Evolutionary conservation across 2,113 vertebrate genomes (phyloP).

Genomic region (Brachyhypopomus occidentalis): DNA sequence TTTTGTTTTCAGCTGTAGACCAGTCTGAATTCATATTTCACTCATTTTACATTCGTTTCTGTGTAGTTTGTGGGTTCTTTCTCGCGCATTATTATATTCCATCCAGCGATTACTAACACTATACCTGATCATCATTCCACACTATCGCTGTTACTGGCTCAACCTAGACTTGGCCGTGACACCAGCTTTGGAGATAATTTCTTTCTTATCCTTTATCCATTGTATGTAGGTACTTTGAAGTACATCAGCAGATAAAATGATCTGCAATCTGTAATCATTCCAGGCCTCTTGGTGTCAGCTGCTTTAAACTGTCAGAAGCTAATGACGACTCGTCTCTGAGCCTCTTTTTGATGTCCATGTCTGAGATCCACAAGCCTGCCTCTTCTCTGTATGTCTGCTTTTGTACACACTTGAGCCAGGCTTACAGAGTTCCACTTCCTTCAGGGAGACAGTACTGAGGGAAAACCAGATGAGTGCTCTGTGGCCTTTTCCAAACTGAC

Average conservation of each 20-base stretch:
- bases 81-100: too few species aligned
- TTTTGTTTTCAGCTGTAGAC: too few species aligned
- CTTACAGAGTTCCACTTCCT: neutral
- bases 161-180: too few species aligned
- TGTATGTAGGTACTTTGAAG: neutral
- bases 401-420: neutral
- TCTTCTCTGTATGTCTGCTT: neutral
- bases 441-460: neutral
- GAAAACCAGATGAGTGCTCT: neutral
- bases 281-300: neutral
- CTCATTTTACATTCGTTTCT: too few species aligned
- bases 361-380: neutral
- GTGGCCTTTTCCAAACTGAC: neutral
- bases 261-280: neutral
- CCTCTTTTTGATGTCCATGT: neutral
- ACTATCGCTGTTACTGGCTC: too few species aligned
- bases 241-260: slow-evolving; percentile 2
- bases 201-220: neutral
- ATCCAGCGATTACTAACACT: too few species aligned
- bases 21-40: too few species aligned
- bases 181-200: neutral
- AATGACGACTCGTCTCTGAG: neutral
- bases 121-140: too few species aligned
- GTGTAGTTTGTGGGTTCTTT: too few species aligned
- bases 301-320: slow-evolving; percentile 1